These are phyloP conservation scores for Theocolax elegans DNA, from an alignment of 1,140 invertebrate genomes.

Conservation along the genomic window DNA sequence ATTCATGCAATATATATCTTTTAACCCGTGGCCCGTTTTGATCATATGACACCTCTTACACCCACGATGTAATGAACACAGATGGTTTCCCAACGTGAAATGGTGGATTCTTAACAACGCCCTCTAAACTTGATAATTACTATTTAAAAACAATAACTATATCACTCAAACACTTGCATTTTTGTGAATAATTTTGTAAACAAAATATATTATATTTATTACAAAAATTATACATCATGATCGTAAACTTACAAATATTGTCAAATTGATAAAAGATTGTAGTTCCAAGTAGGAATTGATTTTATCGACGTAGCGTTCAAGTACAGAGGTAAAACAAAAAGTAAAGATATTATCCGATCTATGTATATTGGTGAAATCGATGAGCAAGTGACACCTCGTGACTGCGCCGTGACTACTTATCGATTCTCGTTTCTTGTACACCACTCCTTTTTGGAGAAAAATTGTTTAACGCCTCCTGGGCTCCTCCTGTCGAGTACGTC, in stretches of 20 bases:
- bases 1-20: background rate
- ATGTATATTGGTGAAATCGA: background rate
- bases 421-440: conserved; percentile 14
- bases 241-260: too few relatives aligned
- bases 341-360: too few relatives aligned
- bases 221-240: too few relatives aligned
- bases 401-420: conserved; percentile 39
- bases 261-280: too few relatives aligned
- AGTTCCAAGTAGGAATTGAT: too few relatives aligned
- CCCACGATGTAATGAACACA: background rate
- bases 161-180: too few relatives aligned
- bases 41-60: conserved; percentile 33
- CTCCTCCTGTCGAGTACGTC: conserved; percentile 3
- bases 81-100: background rate
- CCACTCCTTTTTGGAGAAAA: conserved; percentile 1
- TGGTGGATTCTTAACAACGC: background rate
- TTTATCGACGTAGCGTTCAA: background rate
- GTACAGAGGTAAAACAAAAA: too few relatives aligned
- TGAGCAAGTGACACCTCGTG: conserved; percentile 37
- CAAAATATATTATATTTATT: too few relatives aligned
- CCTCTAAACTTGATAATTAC: background rate
- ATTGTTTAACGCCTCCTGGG: conserved; percentile 11
- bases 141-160: background rate
- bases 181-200: too few relatives aligned
- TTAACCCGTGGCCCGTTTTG: background rate